These are phyloP conservation scores for Porphyrio hochstetteri DNA, from an alignment of 2,113 vertebrate genomes.

Conservation along the genomic window DNA sequence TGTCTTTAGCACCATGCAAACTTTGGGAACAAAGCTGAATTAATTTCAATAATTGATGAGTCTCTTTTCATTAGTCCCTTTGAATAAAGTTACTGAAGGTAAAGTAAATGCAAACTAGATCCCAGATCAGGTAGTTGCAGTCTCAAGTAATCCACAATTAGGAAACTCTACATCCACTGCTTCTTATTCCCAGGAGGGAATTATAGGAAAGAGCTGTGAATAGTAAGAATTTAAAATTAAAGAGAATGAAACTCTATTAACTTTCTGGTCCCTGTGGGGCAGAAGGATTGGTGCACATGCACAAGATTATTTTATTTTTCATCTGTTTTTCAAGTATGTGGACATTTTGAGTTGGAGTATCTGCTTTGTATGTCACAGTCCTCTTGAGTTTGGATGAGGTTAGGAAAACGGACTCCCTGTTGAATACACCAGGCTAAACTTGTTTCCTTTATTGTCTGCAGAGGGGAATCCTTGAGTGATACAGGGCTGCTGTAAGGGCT, in stretches of 20 bases:
- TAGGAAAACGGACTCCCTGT: background rate
- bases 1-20: background rate
- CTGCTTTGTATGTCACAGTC: background rate
- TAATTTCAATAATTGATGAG: conserved; percentile 52
- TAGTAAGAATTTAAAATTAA: conserved; percentile 27
- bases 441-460: background rate
- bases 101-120: conserved; percentile 39
- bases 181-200: conserved; percentile 3
- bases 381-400: background rate
- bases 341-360: background rate
- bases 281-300: background rate
- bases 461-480: background rate
- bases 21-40: conserved; percentile 36
- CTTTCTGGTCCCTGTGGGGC: background rate
- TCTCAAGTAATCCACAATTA: conserved; percentile 41
- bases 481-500: background rate
- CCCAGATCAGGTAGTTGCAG: background rate
- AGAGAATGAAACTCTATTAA: conserved; percentile 16
- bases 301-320: background rate
- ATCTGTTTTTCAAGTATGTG: background rate
- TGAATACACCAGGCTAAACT: background rate
- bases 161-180: background rate
- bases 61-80: conserved; percentile 29
- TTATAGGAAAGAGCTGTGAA: background rate
- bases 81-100: conserved; percentile 45